Percentiles rank a stretch among this genome's conserved stretches.
Evolutionary conservation across 2,888 invertebrate genomes (phyloP).

Genomic region (Archips xylosteana): DNA sequence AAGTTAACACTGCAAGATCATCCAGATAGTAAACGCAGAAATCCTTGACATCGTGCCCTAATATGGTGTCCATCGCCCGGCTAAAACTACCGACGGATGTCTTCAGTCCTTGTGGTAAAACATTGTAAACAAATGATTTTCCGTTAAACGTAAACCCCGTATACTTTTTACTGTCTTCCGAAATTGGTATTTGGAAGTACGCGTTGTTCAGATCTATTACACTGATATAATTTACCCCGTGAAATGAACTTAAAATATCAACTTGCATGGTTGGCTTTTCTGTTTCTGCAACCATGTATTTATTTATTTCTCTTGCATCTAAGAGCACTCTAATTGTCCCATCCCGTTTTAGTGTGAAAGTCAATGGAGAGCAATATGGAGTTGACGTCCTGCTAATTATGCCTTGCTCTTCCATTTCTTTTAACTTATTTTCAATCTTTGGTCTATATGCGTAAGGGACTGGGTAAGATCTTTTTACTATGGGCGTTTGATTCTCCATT

Average conservation of each 20-base stretch:
- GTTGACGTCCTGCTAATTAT: too few relatives aligned
- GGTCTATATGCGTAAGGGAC: too few relatives aligned
- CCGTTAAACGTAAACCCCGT: conserved; percentile 42
- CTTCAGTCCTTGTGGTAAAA: conserved; percentile 47
- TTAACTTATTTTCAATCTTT: too few relatives aligned
- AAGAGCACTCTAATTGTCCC: too few relatives aligned
- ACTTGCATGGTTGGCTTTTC: too few relatives aligned
- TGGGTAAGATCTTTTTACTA: too few relatives aligned
- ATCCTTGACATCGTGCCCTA: conserved; percentile 47
- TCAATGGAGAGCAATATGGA: too few relatives aligned
- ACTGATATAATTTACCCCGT: conserved; percentile 41
- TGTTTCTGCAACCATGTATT: too few relatives aligned
- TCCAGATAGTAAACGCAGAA: conserved; percentile 50
- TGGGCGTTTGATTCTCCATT: too few relatives aligned
- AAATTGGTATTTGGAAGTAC: conserved; percentile 9
- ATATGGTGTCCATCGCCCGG: conserved; percentile 36
- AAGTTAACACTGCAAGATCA: conserved; percentile 46
- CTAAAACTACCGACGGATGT: conserved; percentile 47
- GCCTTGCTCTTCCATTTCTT: too few relatives aligned
- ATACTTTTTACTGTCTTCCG: conserved; percentile 36
- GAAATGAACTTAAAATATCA: not conserved
- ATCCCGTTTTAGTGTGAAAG: too few relatives aligned
- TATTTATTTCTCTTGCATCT: too few relatives aligned
- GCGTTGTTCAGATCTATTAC: conserved; percentile 45
- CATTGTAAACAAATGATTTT: conserved; percentile 43